phyloP scores from a whole-genome alignment of 2,113 vertebrate genomes.

The Plectropomus leopardus region DNA sequence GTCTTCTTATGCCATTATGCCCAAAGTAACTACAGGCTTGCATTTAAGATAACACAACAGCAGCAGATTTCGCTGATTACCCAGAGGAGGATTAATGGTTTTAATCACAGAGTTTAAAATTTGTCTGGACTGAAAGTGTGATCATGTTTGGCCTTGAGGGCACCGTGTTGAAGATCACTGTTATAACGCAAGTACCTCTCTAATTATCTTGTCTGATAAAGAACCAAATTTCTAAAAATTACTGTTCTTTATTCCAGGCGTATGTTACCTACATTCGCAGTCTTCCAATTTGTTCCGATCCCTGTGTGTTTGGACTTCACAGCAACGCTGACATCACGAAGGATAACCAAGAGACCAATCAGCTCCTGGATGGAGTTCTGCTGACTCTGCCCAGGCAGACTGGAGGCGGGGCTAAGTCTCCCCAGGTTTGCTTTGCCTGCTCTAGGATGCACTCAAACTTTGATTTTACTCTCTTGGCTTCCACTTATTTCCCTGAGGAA shows the following conservation, averaged over 20 bases:
- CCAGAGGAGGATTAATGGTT: slow-evolving; percentile 13
- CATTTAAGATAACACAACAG: neutral
- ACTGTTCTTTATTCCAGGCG: slow-evolving; percentile 77
- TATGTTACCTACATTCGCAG: slow-evolving; percentile 89
- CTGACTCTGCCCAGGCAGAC: slow-evolving; percentile 92
- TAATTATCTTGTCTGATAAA: neutral
- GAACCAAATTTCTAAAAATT: neutral
- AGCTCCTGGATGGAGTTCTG: slow-evolving; percentile 91
- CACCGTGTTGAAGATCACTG: neutral
- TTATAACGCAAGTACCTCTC: neutral
- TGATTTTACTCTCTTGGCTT: neutral
- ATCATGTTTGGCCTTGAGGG: neutral
- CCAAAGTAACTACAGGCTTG: neutral
- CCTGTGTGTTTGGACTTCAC: slow-evolving; percentile 94
- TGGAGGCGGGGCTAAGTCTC: slow-evolving; percentile 88
- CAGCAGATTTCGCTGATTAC: neutral
- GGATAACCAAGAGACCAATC: slow-evolving; percentile 96
- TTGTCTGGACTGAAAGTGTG: neutral
- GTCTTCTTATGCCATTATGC: neutral
- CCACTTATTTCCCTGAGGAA: slow-evolving; percentile 3
- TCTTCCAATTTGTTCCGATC: slow-evolving; percentile 89
- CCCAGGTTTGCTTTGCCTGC: slow-evolving; percentile 87
- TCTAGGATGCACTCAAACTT: neutral
- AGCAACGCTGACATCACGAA: slow-evolving; percentile 96
- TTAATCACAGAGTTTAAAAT: slow-evolving; percentile 8